phyloP scores from a whole-genome alignment of 2,888 invertebrate species.

The Chloroclysta siterata region DNA sequence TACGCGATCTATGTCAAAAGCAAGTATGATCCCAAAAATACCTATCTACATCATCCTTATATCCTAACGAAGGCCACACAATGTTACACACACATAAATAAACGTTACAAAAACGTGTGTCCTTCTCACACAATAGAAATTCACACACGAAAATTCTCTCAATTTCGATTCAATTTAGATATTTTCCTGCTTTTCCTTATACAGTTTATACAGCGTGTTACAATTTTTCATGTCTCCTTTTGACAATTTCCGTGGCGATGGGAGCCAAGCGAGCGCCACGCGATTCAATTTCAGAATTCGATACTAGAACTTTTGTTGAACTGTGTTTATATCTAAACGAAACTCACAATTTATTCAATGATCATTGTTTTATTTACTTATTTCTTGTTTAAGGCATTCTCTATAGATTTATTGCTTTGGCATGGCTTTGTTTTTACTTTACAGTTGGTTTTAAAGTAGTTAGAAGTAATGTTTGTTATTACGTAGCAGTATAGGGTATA shows the following conservation, averaged over 20 bases:
- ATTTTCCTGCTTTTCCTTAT: conserved; percentile 48
- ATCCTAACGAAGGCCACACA: conserved; percentile 14
- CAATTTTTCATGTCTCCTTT: conserved; percentile 33
- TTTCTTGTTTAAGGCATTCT: too few species aligned
- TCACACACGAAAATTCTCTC: conserved; percentile 56
- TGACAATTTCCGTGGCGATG: conserved; percentile 20
- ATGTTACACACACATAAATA: conserved; percentile 23
- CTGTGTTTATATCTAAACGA: not conserved
- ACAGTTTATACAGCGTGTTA: conserved; percentile 51
- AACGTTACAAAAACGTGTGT: conserved; percentile 28
- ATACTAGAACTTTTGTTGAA: not conserved
- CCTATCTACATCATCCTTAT: conserved; percentile 8
- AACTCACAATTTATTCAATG: not conserved
- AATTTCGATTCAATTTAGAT: conserved; percentile 70
- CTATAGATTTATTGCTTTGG: too few species aligned
- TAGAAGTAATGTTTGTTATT: too few species aligned
- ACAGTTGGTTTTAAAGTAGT: too few species aligned
- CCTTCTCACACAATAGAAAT: conserved; percentile 40
- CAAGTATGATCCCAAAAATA: not conserved
- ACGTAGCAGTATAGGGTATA: too few species aligned
- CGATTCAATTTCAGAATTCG: conserved; percentile 20
- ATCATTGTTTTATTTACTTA: conserved; percentile 1
- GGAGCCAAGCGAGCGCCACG: conserved; percentile 5
- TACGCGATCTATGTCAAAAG: too few species aligned
- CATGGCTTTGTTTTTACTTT: too few species aligned